Percentiles rank a stretch among this genome's conserved stretches.
Conservation (phyloP, 2,888 invertebrate species). For the Mimas tiliae region DNA sequence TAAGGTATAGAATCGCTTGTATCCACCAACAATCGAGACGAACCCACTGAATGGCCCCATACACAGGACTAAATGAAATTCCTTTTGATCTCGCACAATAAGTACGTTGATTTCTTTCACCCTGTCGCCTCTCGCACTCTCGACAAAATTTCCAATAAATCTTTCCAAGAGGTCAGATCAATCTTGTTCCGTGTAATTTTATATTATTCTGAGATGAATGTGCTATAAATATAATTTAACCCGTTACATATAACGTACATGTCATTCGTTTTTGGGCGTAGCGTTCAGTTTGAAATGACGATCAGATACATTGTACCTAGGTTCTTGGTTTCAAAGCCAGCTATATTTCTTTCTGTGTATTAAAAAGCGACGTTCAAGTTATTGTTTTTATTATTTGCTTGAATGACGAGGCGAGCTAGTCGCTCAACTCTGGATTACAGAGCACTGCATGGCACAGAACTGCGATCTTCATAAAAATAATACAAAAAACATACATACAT, state of each 20-base stretch:
- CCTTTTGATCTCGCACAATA: conserved; percentile 42
- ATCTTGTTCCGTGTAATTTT: conserved; percentile 20
- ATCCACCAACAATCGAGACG: background rate
- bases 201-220: background rate
- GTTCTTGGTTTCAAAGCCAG: too few relatives aligned
- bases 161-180: conserved; percentile 25
- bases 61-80: conserved; percentile 42
- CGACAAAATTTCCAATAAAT: conserved; percentile 38
- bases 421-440: too few relatives aligned
- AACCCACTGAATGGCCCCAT: conserved; percentile 12
- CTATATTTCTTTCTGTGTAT: too few relatives aligned
- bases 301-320: too few relatives aligned
- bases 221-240: background rate
- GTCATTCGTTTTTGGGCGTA: too few relatives aligned
- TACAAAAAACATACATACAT: too few relatives aligned
- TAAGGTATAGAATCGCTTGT: conserved; percentile 4
- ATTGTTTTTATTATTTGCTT: too few relatives aligned
- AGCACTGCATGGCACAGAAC: too few relatives aligned
- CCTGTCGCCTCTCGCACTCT: conserved; percentile 19
- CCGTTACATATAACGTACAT: background rate
- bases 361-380: too few relatives aligned
- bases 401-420: too few relatives aligned
- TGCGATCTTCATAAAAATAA: too few relatives aligned
- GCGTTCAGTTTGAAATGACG: too few relatives aligned
- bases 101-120: conserved; percentile 41